Evolutionary conservation across 2,113 vertebrate genomes (phyloP).

Genomic region (Macaca mulatta): DNA sequence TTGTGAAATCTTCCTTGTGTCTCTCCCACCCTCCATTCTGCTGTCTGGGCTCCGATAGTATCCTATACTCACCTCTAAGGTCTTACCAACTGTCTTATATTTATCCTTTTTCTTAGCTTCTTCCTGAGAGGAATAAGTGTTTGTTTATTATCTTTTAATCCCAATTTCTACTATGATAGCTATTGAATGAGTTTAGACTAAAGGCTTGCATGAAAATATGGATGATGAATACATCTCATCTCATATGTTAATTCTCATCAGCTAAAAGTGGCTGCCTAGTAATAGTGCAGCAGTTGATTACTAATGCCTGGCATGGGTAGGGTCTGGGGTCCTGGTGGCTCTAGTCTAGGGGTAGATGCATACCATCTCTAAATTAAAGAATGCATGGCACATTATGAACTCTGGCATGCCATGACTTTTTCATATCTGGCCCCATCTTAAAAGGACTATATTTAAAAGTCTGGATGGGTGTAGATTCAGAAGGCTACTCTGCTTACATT

Average conservation of each 20-base stretch:
- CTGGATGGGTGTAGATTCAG: background rate
- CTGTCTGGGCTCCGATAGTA: background rate
- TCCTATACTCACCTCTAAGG: background rate
- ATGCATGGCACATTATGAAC: background rate
- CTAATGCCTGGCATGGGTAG: background rate
- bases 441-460: background rate
- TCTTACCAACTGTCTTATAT: background rate
- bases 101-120: conserved; percentile 2
- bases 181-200: background rate
- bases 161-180: background rate
- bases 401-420: background rate
- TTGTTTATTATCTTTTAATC: background rate
- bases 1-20: background rate
- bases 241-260: background rate
- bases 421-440: background rate
- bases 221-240: background rate
- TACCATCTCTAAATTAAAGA: background rate
- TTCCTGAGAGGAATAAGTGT: background rate
- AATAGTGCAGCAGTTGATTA: background rate
- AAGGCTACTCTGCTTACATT: background rate
- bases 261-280: background rate
- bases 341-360: background rate
- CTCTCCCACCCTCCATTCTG: background rate
- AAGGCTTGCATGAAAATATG: conserved; percentile 25
- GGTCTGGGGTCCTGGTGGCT: background rate